These are phyloP conservation scores for Alcis repandata DNA, from an alignment of 2,888 invertebrate species.

Conservation along the genomic window DNA sequence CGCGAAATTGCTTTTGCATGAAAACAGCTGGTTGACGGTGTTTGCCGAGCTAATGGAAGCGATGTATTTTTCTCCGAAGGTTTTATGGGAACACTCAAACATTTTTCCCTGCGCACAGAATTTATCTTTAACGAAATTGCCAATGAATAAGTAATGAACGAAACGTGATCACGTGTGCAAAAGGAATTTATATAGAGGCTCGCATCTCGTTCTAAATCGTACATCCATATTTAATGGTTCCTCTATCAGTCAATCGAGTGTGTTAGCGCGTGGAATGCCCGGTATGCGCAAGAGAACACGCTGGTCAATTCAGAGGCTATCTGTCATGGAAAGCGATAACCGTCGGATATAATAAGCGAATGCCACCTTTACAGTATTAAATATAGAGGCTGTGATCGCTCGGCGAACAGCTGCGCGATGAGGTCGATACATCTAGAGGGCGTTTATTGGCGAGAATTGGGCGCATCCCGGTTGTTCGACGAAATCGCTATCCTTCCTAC, in stretches of 20 bases:
- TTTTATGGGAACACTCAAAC: constrained; percentile 41
- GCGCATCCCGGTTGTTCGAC: constrained; percentile 84
- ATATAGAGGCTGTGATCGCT: constrained; percentile 72
- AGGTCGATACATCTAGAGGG: constrained; percentile 79
- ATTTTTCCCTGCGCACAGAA: constrained; percentile 33
- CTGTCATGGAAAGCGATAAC: constrained; percentile 65
- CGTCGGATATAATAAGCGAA: constrained; percentile 61
- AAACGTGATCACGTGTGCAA: constrained; percentile 39
- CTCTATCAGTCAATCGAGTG: constrained; percentile 65
- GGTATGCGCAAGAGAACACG: constrained; percentile 67
- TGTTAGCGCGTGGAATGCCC: constrained; percentile 63
- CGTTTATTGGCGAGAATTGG: constrained; percentile 85
- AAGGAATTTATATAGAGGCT: constrained; percentile 57
- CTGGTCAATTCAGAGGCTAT: constrained; percentile 73
- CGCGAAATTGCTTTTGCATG: constrained; percentile 40
- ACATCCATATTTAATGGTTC: constrained; percentile 63
- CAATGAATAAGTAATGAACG: constrained; percentile 41
- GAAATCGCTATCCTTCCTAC: constrained; percentile 83
- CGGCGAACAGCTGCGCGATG: constrained; percentile 61
- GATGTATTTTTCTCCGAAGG: constrained; percentile 38
- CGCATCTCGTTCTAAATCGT: constrained; percentile 58
- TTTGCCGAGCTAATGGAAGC: constrained; percentile 40
- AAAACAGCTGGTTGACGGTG: constrained; percentile 44
- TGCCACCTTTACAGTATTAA: constrained; percentile 65
- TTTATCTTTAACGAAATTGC: constrained; percentile 41